These are phyloP conservation scores for Malacosoma neustria DNA, from an alignment of 2,888 invertebrate species.

Conservation along the genomic window DNA sequence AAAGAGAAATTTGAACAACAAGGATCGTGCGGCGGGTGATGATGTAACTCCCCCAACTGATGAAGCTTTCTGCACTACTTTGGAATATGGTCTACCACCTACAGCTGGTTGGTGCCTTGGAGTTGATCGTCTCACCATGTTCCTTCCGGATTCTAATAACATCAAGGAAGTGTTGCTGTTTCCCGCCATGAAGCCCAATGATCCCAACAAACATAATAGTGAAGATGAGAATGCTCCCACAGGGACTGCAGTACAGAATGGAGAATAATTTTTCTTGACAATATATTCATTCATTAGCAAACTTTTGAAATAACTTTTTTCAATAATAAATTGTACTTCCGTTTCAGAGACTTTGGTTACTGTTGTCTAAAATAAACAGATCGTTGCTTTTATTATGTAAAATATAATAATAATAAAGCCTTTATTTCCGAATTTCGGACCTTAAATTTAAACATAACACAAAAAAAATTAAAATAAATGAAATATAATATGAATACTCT, in stretches of 20 bases:
- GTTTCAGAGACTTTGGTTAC: no score
- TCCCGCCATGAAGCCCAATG: slow-evolving; percentile 99
- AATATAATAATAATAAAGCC: no score
- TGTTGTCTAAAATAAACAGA: no score
- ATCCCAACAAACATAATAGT: slow-evolving; percentile 77
- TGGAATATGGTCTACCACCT: slow-evolving; percentile 98
- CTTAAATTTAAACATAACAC: no score
- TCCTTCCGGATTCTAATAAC: slow-evolving; percentile 97
- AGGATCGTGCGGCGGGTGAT: slow-evolving; percentile 94
- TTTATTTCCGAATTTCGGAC: no score
- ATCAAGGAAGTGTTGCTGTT: slow-evolving; percentile 99
- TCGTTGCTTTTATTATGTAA: no score
- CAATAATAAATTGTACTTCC: no score
- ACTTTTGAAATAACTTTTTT: no score
- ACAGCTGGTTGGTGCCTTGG: slow-evolving; percentile 99
- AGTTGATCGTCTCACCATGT: slow-evolving; percentile 97
- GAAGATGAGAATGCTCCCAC: slow-evolving; percentile 44
- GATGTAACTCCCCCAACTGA: slow-evolving; percentile 98
- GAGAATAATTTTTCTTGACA: slow-evolving; percentile 31
- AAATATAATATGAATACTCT: no score
- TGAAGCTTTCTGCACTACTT: slow-evolving; percentile 96
- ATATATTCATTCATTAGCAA: neutral
- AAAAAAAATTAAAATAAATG: no score
- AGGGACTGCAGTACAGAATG: slow-evolving; percentile 35
- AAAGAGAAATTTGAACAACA: slow-evolving; percentile 97